phyloP scores from a whole-genome alignment of 2,888 invertebrate species.

The Scaptomyza tumidula region DNA sequence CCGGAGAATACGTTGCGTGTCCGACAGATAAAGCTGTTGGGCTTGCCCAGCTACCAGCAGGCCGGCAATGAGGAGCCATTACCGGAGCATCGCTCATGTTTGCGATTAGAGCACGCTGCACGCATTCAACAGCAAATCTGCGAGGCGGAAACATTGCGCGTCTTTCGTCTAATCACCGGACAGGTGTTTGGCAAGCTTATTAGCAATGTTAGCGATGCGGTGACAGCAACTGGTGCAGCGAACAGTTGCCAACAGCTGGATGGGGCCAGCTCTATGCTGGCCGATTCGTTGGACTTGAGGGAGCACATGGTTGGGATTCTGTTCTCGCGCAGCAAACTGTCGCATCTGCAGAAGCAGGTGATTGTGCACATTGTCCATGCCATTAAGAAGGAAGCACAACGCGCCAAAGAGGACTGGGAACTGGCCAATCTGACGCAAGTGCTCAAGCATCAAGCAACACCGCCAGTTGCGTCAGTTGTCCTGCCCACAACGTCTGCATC shows the following conservation, averaged over 20 bases:
- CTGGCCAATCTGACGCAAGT: constrained; percentile 84
- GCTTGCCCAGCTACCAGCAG: constrained; percentile 85
- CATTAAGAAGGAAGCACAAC: constrained; percentile 93
- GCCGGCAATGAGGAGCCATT: constrained; percentile 24
- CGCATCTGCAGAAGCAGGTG: constrained; percentile 96
- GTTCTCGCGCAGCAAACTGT: constrained; percentile 96
- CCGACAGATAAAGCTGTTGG: constrained; percentile 91
- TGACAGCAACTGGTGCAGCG: constrained; percentile 18
- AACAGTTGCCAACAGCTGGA: constrained; percentile 5
- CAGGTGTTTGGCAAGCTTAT: constrained; percentile 96
- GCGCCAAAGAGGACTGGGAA: constrained; percentile 97
- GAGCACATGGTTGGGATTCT: constrained; percentile 98
- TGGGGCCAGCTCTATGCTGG: constrained; percentile 77
- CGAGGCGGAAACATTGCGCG: constrained; percentile 95
- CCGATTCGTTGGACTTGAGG: constrained; percentile 89
- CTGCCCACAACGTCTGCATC: constrained; percentile 7
- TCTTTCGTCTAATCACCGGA: constrained; percentile 94
- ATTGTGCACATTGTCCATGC: constrained; percentile 96
- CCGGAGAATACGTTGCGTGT: constrained; percentile 95
- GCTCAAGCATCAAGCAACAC: constrained; percentile 63
- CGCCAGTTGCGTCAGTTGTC: constrained; percentile 28
- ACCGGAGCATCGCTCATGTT: constrained; percentile 66
- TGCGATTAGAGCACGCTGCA: constrained; percentile 81
- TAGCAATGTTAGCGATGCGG: constrained; percentile 83
- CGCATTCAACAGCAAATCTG: constrained; percentile 93